Conservation (phyloP, 1,140 invertebrate genomes). For the Holcopasites calliopsidis region DNA sequence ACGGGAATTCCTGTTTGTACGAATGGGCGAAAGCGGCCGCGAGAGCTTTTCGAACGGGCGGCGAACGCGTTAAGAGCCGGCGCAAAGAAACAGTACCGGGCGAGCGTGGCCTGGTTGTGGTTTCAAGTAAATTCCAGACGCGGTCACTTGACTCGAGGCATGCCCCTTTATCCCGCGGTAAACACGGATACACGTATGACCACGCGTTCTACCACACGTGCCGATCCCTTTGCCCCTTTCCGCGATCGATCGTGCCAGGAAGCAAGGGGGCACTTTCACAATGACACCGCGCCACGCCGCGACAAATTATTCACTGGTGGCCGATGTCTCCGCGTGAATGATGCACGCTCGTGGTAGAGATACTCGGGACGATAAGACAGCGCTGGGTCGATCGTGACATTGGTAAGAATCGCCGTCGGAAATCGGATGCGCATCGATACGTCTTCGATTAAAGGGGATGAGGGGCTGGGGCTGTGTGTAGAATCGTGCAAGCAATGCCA, state of each 20-base stretch:
- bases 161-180: slow-evolving; percentile 25
- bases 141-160: slow-evolving; percentile 45
- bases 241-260: slow-evolving; percentile 54
- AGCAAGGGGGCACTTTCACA: slow-evolving; percentile 42
- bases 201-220: neutral
- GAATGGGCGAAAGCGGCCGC: neutral
- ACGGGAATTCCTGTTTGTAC: neutral
- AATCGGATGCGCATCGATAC: too few relatives aligned
- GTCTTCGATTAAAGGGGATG: too few relatives aligned
- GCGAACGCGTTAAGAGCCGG: slow-evolving; percentile 27
- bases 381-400: neutral
- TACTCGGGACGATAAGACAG: slow-evolving; percentile 49
- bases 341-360: slow-evolving; percentile 40
- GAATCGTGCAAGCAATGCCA: neutral
- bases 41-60: neutral
- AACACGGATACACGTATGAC: neutral
- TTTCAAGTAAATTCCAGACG: slow-evolving; percentile 37
- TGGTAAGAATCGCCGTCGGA: slow-evolving; percentile 52
- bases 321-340: slow-evolving; percentile 50
- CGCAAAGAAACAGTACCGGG: slow-evolving; percentile 41
- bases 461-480: too few relatives aligned
- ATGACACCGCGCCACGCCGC: slow-evolving; percentile 8
- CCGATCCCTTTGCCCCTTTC: slow-evolving; percentile 30
- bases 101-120: slow-evolving; percentile 7
- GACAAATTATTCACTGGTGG: slow-evolving; percentile 62